Percentiles rank a stretch among this genome's conserved stretches.
Conservation (phyloP, 2,888 invertebrate species). For the Diaprepes abbreviatus region DNA sequence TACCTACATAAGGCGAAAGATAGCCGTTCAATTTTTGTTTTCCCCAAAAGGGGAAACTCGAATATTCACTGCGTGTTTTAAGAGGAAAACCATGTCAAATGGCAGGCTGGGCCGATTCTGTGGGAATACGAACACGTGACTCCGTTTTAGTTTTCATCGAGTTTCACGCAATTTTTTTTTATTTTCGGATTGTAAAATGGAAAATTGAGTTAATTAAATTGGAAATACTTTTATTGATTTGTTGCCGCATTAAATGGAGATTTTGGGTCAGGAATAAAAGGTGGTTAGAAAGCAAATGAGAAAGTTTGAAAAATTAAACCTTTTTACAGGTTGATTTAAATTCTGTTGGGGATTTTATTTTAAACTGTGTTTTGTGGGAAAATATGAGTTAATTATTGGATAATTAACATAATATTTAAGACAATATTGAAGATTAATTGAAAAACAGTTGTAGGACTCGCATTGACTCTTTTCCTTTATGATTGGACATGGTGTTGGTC, state of each 20-base stretch:
- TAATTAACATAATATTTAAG: no score
- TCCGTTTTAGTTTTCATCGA: conserved; percentile 38
- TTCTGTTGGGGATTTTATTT: no score
- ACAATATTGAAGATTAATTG: no score
- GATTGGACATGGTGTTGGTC: no score
- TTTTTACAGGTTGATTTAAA: background rate
- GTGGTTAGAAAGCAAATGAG: background rate
- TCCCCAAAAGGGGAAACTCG: conserved; percentile 15
- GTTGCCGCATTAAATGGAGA: conserved; percentile 7
- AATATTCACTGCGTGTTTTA: conserved; percentile 58
- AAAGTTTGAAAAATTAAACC: background rate
- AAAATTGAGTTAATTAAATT: conserved; percentile 11
- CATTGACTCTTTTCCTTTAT: no score
- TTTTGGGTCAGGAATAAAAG: conserved; percentile 1
- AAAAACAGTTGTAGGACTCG: no score
- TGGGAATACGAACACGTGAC: conserved; percentile 67
- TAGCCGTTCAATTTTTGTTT: conserved; percentile 36
- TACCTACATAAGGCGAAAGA: conserved; percentile 17
- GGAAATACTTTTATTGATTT: conserved; percentile 10
- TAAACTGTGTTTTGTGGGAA: no score
- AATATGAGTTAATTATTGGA: no score
- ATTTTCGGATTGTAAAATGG: background rate
- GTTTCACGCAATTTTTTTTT: conserved; percentile 25
- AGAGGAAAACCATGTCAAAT: conserved; percentile 67
- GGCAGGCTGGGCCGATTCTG: conserved; percentile 65